Base-by-base conservation (phyloP, 64 coral and sea anemone species). In the Montipora sp. region DNA sequence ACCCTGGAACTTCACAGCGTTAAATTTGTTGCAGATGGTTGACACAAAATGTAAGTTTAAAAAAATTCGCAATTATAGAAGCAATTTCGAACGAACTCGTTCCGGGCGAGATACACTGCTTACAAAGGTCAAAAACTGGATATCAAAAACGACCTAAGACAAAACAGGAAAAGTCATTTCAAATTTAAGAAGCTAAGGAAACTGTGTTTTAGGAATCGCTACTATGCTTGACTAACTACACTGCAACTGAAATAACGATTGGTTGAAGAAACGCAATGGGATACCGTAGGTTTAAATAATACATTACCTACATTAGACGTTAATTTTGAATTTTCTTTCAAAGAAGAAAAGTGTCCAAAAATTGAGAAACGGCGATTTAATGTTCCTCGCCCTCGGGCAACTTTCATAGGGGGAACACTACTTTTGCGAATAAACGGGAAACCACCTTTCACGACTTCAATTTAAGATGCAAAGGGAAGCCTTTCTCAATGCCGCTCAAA, bases 121-220 rank as follows among this genome's bases (percentile, higher is more conserved):
- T 36, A 36, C 36, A 36, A 36, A 36, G 36, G 36, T 36, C 36
- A 36, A 36, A 36, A 36, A 36, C 36, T 36, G 36, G 36, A 1
- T 11, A 11, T 23, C 10, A 46, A 24, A 16, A 50, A 22, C 22
- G 46, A 85, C 18, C 2, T 50, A 16, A 19, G 3, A 71, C 14
- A 45, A 71, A 85, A 85, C 82, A 71, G 9, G 6, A 51, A 21
- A 85, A 70, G 63, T 85, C 82, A 85, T 71, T 85, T 71, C 23
- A 47, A 21, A 85, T 85, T 72, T 63, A 71, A 65, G 82, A 46
- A 85, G 82, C 68, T 85, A 72, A 72, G 45, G 65, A 72, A 21
- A 72, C 82, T 85, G 14, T 47, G 46, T 70, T 67, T 84, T 84
- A n/a, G 61, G 7, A 16, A 18, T 68, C 43, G 15, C n/a, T 16